phyloP scores from a whole-genome alignment of 1,140 invertebrate genomes.

The Leptopilina clavipes region DNA sequence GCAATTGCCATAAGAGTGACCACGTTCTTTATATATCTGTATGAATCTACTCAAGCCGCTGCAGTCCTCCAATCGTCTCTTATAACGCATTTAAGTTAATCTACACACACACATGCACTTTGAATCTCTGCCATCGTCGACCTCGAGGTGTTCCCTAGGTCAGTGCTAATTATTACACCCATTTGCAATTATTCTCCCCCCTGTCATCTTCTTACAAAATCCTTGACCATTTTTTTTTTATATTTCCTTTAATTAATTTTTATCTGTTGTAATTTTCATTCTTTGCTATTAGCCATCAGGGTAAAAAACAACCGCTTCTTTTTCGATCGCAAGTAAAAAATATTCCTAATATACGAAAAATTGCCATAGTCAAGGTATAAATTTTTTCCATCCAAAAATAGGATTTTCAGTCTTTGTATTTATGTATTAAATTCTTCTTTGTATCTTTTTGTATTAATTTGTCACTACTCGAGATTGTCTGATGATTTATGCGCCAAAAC shows the following conservation, averaged over 20 bases:
- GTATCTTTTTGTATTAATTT: too few relatives aligned
- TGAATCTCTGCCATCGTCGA: slow-evolving; percentile 67
- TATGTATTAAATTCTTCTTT: too few relatives aligned
- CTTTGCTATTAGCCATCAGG: too few relatives aligned
- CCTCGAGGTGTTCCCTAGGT: slow-evolving; percentile 70
- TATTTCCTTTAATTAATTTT: not conserved
- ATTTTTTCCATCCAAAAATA: too few relatives aligned
- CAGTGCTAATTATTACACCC: slow-evolving; percentile 66
- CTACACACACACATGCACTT: slow-evolving; percentile 61
- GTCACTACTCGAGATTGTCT: too few relatives aligned
- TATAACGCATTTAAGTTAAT: slow-evolving; percentile 70
- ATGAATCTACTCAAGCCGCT: slow-evolving; percentile 41
- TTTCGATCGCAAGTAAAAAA: too few relatives aligned
- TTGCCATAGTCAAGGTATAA: too few relatives aligned
- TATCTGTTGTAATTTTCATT: not conserved
- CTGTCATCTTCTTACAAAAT: not conserved
- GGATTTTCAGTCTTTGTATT: too few relatives aligned
- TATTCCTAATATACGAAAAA: too few relatives aligned
- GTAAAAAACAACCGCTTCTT: too few relatives aligned
- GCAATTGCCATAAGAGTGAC: slow-evolving; percentile 70
- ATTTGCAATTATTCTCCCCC: slow-evolving; percentile 8
- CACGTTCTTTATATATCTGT: slow-evolving; percentile 41
- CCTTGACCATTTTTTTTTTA: not conserved
- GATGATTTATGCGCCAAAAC: too few relatives aligned
- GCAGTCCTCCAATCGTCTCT: slow-evolving; percentile 63